These are phyloP conservation scores for Austrofundulus limnaeus DNA, from an alignment of 2,113 vertebrate species.

Conservation along the genomic window DNA sequence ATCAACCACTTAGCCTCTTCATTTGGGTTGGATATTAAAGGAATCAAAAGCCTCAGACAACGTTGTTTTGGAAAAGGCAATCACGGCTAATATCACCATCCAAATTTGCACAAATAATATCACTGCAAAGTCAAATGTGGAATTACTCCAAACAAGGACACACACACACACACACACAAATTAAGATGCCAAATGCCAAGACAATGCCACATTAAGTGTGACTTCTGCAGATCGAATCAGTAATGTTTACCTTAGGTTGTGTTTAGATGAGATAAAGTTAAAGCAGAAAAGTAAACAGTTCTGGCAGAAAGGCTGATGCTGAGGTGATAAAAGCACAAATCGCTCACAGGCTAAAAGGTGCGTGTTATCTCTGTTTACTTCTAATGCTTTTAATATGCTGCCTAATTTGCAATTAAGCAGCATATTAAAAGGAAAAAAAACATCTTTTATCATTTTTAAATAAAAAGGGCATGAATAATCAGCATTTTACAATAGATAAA, in stretches of 20 bases:
- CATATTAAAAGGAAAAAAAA: constrained; percentile 24
- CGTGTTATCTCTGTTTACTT: constrained; percentile 42
- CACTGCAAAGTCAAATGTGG: constrained; percentile 17
- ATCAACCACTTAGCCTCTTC: constrained; percentile 47
- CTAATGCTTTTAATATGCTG: constrained; percentile 3
- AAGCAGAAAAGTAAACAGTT: constrained; percentile 45
- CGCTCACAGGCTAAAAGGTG: constrained; percentile 43
- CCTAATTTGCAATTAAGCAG: constrained; percentile 42
- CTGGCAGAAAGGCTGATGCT: constrained; percentile 24
- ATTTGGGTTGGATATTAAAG: constrained; percentile 50
- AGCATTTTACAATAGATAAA: constrained; percentile 48
- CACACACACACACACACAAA: not conserved
- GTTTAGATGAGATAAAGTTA: constrained; percentile 30
- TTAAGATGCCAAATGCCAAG: not conserved
- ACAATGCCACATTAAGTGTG: constrained; percentile 7
- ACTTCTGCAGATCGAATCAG: constrained; percentile 27
- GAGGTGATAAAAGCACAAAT: constrained; percentile 28
- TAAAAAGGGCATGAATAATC: constrained; percentile 40
- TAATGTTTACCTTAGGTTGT: constrained; percentile 22
- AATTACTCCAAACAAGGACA: constrained; percentile 11
- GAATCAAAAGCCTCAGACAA: constrained; percentile 52
- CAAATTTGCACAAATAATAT: constrained; percentile 37
- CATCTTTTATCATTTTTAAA: not conserved
- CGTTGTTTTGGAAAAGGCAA: constrained; percentile 44
- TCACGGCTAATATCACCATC: constrained; percentile 36